These are phyloP conservation scores for Lagenorhynchus albirostris DNA, from an alignment of 2,113 vertebrate genomes.

Conservation along the genomic window DNA sequence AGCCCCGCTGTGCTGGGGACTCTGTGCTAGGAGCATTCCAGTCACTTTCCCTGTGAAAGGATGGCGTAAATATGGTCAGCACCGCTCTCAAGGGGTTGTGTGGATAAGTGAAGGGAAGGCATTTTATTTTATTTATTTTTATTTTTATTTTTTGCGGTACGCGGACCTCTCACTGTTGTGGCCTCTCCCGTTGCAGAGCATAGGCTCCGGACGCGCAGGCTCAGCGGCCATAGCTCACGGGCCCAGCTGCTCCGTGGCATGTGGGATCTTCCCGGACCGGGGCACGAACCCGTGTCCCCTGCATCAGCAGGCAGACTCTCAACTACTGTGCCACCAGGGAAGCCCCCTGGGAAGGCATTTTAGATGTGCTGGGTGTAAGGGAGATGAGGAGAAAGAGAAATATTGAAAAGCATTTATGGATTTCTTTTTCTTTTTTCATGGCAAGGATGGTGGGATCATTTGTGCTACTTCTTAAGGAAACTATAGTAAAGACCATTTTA, in stretches of 20 bases:
- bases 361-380: neutral
- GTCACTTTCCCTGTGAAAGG: neutral
- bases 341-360: neutral
- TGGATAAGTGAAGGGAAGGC: neutral
- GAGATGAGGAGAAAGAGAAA: neutral
- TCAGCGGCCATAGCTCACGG: too few species aligned
- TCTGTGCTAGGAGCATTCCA: fast-evolving
- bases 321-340: too few species aligned
- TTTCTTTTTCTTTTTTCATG: neutral
- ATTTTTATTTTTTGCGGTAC: too few species aligned
- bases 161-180: too few species aligned
- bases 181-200: too few species aligned
- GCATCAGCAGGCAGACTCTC: too few species aligned
- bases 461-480: neutral
- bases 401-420: neutral
- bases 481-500: neutral
- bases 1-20: fast-evolving
- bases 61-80: fast-evolving
- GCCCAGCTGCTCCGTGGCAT: too few species aligned
- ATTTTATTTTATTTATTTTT: neutral
- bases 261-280: too few species aligned
- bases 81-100: fast-evolving
- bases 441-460: neutral
- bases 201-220: too few species aligned
- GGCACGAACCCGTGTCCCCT: too few species aligned